Evolutionary conservation across 2,797 vertebrate species (phyloP).

Genomic region (Muraenolepis orangiensis): DNA sequence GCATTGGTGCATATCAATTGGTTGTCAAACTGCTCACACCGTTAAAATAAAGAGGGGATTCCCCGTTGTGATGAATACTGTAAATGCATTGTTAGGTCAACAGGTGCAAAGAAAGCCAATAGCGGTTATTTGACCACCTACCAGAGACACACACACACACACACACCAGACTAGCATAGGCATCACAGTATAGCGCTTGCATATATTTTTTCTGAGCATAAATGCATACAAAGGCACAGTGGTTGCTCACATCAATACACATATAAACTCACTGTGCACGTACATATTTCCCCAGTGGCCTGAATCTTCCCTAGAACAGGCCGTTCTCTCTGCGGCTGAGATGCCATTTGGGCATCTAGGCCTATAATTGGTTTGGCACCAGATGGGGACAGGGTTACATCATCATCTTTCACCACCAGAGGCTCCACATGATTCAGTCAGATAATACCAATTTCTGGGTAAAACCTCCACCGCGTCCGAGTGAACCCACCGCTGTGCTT

Average conservation of each 20-base stretch:
- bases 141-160: neutral
- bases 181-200: slow-evolving; percentile 43
- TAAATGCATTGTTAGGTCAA: neutral
- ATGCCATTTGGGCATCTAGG: slow-evolving; percentile 9
- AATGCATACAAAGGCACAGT: slow-evolving; percentile 66
- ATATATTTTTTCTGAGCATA: slow-evolving; percentile 50
- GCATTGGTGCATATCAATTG: neutral
- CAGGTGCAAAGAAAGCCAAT: neutral
- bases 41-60: neutral
- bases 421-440: neutral
- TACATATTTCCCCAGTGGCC: slow-evolving; percentile 10
- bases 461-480: too few species aligned
- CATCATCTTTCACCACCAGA: neutral
- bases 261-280: slow-evolving; percentile 4
- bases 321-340: slow-evolving; percentile 21
- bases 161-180: neutral
- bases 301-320: slow-evolving; percentile 20
- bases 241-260: slow-evolving; percentile 38
- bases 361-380: slow-evolving; percentile 7
- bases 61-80: neutral
- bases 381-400: neutral
- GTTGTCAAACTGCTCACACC: neutral
- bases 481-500: too few species aligned
- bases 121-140: neutral
- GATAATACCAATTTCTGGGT: neutral